Evolutionary conservation across 2,113 vertebrate species (phyloP).

Genomic region (Theristicus caerulescens): DNA sequence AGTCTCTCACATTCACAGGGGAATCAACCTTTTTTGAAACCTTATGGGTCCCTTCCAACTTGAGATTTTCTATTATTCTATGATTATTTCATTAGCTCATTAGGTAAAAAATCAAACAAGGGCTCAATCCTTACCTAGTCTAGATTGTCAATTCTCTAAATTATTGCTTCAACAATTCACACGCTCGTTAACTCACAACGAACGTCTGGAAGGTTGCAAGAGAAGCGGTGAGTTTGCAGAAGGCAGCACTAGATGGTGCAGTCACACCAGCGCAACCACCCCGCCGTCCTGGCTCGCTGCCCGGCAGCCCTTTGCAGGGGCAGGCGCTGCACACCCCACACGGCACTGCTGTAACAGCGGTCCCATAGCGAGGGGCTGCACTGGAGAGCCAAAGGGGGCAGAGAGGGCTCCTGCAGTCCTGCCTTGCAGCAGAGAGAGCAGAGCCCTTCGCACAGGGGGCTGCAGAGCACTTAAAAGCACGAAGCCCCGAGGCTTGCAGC

Average conservation of each 20-base stretch:
- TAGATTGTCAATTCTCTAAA: too few relatives aligned
- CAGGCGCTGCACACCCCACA: accelerated
- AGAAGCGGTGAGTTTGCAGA: not conserved
- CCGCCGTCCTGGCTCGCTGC: not conserved
- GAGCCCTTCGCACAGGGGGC: accelerated
- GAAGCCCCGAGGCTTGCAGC: accelerated
- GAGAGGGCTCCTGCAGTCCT: not conserved
- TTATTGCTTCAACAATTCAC: too few relatives aligned
- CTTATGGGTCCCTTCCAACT: not conserved
- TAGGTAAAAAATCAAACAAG: too few relatives aligned
- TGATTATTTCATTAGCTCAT: too few relatives aligned
- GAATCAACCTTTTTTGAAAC: not conserved
- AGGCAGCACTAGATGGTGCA: constrained; percentile 15
- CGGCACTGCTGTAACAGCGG: not conserved
- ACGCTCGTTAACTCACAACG: too few relatives aligned
- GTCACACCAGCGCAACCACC: not conserved
- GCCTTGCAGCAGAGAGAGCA: not conserved
- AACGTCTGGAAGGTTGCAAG: not conserved
- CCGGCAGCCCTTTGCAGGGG: accelerated
- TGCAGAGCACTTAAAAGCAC: not conserved
- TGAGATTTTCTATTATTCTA: not conserved
- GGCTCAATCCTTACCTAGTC: too few relatives aligned
- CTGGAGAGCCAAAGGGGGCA: not conserved
- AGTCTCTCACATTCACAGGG: not conserved
- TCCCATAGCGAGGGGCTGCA: accelerated